Percentiles rank a stretch among this genome's conserved stretches.
These are phyloP conservation scores for Nipponacmea schrenckii DNA, from an alignment of 2,888 invertebrate genomes.

Conservation along the genomic window DNA sequence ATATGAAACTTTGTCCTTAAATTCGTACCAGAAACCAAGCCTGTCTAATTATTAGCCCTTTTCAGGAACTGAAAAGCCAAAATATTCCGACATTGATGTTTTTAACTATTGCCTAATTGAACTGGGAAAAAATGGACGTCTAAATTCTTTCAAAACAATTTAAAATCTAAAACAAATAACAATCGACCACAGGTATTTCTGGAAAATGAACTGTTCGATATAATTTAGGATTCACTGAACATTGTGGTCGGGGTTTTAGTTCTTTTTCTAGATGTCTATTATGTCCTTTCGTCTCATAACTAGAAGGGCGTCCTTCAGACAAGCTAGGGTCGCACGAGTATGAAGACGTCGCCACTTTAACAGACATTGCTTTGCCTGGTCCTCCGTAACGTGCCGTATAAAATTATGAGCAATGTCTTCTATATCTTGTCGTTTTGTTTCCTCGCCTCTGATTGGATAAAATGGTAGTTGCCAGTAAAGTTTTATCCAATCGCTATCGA, in stretches of 20 bases:
- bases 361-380: conserved; percentile 45
- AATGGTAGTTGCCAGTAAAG: conserved; percentile 56
- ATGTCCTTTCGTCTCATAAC: conserved; percentile 50
- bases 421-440: conserved; percentile 50
- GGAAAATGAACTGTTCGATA: conserved; percentile 45
- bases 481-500: conserved; percentile 56
- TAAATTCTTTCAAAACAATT: no score
- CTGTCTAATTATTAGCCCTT: no score
- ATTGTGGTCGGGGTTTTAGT: conserved; percentile 5
- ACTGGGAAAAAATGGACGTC: no score
- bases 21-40: no score
- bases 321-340: conserved; percentile 52
- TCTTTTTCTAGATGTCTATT: conserved; percentile 45
- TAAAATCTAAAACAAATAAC: neutral
- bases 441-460: conserved; percentile 53
- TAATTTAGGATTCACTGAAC: conserved; percentile 24
- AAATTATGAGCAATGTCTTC: conserved; percentile 52
- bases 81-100: no score
- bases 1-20: no score
- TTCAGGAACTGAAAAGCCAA: no score
- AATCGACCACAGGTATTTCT: conserved; percentile 22
- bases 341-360: conserved; percentile 57
- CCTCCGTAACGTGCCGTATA: conserved; percentile 46
- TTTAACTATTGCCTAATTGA: no score
- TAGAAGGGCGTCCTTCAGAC: conserved; percentile 46